Conservation (phyloP, 2,113 vertebrate genomes). For the Seriola rivoliana region DNA sequence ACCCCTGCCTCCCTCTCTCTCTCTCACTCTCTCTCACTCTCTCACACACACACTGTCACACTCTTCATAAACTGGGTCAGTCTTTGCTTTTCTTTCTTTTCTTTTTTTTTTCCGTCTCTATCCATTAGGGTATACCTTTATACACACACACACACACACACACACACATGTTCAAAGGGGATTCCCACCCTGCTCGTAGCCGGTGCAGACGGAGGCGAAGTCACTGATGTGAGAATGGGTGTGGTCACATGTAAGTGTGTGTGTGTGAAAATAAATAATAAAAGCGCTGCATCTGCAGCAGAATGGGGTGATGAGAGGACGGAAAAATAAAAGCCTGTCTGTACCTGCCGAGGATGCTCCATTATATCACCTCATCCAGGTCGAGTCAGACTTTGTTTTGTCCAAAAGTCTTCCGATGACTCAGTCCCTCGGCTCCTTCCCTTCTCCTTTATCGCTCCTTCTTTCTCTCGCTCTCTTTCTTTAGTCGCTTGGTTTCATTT, state of each 20-base stretch:
- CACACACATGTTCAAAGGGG: conserved; percentile 65
- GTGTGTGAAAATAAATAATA: neutral
- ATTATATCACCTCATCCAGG: neutral
- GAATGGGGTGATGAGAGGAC: neutral
- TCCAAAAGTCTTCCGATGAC: neutral
- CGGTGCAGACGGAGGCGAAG: neutral
- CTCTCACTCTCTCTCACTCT: neutral
- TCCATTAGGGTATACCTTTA: conserved; percentile 61
- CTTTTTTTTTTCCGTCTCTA: conserved; percentile 31
- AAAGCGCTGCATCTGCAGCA: neutral
- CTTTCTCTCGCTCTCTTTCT: neutral
- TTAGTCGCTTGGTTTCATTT: conserved; percentile 12
- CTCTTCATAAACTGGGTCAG: conserved; percentile 69
- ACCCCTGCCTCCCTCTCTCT: conserved; percentile 44
- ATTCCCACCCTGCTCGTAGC: conserved; percentile 53
- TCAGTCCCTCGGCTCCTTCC: conserved; percentile 7
- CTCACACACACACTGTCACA: neutral
- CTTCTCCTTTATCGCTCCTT: neutral
- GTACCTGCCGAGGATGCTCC: conserved; percentile 8
- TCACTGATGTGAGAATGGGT: conserved; percentile 44
- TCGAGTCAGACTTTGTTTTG: neutral
- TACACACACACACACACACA: conserved; percentile 5
- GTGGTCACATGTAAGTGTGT: conserved; percentile 34
- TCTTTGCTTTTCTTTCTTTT: conserved; percentile 4
- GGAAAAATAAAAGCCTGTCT: conserved; percentile 5